Base-by-base conservation (phyloP, 2,113 vertebrate species). In the Sturnira hondurensis region DNA sequence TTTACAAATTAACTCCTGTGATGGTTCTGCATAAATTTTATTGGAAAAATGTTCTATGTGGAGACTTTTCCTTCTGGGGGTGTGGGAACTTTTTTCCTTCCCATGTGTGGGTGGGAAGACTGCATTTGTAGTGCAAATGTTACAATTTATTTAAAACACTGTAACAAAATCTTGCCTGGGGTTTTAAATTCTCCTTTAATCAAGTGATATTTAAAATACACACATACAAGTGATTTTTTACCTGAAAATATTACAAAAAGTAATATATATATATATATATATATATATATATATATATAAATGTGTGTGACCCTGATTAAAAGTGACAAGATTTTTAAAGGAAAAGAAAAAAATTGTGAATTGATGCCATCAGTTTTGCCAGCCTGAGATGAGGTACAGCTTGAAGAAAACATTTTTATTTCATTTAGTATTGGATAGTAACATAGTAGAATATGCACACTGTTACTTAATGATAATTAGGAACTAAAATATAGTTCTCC, bases 61-160 rank as follows among this genome's bases (percentile, higher is more conserved):
- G 80, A 96, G 65, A 91, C 28, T 92, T 96, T 89, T 86, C 43
- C 61, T 95, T 87, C 76, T 95, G 31, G 63, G 92, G 41, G 47
- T 89, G 50, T 93, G 74, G 92, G 85, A 94, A 94, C 26, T 65
- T 90, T 83, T 96, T 85, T 68, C 16, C 65, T 93, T 93, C 87
- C 88, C 38, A 67, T 33, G n/a, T 56, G 56, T 1, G 5, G 4
- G 16, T 47, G 50, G 45, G 68, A 4, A 96, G 65, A 70, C 43
- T 78, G 24, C 15, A 94, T 96, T 97, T 95, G 52, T 95, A 96
- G 86, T 93, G 36, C 50, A 96, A 97, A 98, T 96, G 58, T 41
- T 96, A 83, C 38, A 84, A 90, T 95, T 97, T 97, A 86, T 90
- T 94, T 95, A 87, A 95, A 83, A 93, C 74, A 82, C 45, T 86